Evolutionary conservation across 2,797 vertebrate genomes (phyloP), one percentile per base, ranked within the genome.

Genomic region (Enteromius viviparus): DNA sequence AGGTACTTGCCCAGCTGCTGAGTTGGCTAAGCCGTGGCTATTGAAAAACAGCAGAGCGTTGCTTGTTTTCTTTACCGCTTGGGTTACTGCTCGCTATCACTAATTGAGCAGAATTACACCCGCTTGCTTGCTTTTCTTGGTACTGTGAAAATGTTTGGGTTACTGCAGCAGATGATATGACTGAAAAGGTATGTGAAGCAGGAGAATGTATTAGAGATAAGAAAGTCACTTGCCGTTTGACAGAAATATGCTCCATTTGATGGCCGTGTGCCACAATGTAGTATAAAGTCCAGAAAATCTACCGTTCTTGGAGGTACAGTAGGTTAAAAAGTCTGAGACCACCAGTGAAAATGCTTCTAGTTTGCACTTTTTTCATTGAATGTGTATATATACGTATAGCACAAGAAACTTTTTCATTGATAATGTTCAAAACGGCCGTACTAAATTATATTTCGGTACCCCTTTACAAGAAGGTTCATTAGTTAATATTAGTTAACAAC

Each of bases 61-160:
- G 84, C 82, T 90, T 91, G 69, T 89, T 91, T 88, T 89, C 55
- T 58, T 91, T 87, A 69, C 81, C 2, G 88, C 85, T 85, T 89
- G 85, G 81, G 82, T 91, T 88, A 88, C 82, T 83, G 60, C 47
- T 45, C 66, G 58, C 81, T 84, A 89, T 92, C 87, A 83, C 78
- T 90, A 90, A 91, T 85, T 89, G 53, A 51, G 75, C 37, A 87
- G 87, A 87, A 91, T 91, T 90, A 86, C 87, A 84, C 68, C 78
- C 86, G 70, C 88, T 89, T 90, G 79, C 82, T 74, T 83, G 87
- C 84, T 79, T 76, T 88, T 90, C 87, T 89, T 78, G 51, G 34
- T 85, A 60, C 58, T 80, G 65, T 49, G 81, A 83, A 83, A 19
- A 69, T 69, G 71, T 83, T 85, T 82, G 83, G 72, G 76, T 79